These are phyloP conservation scores for Eupithecia dodoneata DNA, from an alignment of 2,888 invertebrate genomes.

Conservation along the genomic window DNA sequence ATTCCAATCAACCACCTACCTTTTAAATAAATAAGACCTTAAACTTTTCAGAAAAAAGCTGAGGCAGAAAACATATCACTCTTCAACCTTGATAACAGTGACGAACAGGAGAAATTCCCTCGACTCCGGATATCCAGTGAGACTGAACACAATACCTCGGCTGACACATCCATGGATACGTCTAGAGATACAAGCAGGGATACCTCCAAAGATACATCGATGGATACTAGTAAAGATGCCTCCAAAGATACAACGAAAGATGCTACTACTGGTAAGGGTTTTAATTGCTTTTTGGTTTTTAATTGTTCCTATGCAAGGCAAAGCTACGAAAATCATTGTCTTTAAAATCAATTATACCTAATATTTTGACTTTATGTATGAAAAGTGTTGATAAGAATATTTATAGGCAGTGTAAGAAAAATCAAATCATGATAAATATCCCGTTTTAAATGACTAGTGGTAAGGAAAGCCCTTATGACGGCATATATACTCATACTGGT, in stretches of 20 bases:
- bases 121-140: constrained; percentile 66
- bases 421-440: no score
- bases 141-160: constrained; percentile 53
- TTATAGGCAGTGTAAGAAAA: no score
- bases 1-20: not conserved
- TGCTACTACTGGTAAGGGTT: constrained; percentile 41
- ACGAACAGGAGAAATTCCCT: constrained; percentile 47
- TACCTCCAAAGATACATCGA: constrained; percentile 39
- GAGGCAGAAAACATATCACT: constrained; percentile 71
- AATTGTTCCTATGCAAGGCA: not conserved
- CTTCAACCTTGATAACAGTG: constrained; percentile 55
- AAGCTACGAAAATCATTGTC: not conserved
- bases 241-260: constrained; percentile 26
- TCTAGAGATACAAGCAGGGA: constrained; percentile 48
- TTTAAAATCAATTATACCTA: no score
- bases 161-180: constrained; percentile 53
- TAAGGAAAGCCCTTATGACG: no score
- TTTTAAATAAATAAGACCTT: not conserved
- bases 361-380: no score
- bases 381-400: no score
- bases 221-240: constrained; percentile 46
- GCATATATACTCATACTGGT: no score
- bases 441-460: no score
- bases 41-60: constrained; percentile 64
- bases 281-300: not conserved